phyloP scores from a whole-genome alignment of 1,140 invertebrate genomes.

The Leptinotarsa undecemlineata region DNA sequence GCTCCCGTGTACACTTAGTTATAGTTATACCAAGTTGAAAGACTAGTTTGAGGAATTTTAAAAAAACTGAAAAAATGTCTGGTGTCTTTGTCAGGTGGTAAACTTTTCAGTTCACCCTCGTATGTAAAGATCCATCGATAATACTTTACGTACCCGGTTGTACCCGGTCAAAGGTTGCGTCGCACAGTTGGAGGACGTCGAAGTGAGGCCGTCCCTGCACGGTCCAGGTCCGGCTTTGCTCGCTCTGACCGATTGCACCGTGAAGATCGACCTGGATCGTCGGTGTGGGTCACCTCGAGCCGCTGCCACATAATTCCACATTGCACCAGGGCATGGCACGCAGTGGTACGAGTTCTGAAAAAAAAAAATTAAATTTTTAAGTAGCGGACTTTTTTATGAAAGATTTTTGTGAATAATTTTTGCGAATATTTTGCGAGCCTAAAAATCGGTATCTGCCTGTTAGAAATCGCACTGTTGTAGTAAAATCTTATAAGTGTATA shows the following conservation, averaged over 20 bases:
- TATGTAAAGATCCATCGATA: not conserved
- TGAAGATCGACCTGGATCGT: conserved; percentile 51
- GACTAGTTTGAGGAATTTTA: too few relatives aligned
- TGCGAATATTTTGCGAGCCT: too few relatives aligned
- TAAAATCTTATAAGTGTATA: not conserved
- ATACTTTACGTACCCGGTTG: conserved; percentile 10
- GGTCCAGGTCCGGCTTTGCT: conserved; percentile 44
- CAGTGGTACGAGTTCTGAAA: not conserved
- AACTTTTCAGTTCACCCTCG: too few relatives aligned
- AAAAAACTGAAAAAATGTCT: too few relatives aligned
- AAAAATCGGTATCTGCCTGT: too few relatives aligned
- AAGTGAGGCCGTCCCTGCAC: conserved; percentile 48
- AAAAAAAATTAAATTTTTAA: not conserved
- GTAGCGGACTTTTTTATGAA: too few relatives aligned
- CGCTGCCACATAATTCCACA: conserved; percentile 65
- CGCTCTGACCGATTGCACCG: conserved; percentile 44
- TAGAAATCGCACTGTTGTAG: too few relatives aligned
- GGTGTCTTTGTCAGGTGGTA: too few relatives aligned
- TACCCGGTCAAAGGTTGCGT: conserved; percentile 7
- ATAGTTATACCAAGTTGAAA: too few relatives aligned
- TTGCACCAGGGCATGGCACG: conserved; percentile 51
- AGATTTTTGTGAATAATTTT: too few relatives aligned
- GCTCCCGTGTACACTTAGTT: too few relatives aligned
- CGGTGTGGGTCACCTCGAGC: conserved; percentile 58
- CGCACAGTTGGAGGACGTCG: conserved; percentile 3